Evolutionary conservation across 1,140 invertebrate species (phyloP).

Genomic region (Onthophagus taurus): DNA sequence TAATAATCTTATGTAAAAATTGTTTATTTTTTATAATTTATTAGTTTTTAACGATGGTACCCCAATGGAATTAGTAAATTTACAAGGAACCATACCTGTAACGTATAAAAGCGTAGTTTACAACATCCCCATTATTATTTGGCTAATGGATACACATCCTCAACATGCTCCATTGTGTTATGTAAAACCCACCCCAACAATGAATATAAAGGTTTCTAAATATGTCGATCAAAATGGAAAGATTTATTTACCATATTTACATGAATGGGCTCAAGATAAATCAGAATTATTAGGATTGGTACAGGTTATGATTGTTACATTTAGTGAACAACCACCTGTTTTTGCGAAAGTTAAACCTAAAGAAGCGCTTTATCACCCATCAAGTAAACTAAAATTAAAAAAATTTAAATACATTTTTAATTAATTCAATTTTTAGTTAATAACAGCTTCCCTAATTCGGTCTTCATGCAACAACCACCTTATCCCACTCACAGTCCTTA

Average conservation of each 20-base stretch:
- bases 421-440: too few relatives aligned
- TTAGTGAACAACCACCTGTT: conserved; percentile 92
- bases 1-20: conserved; percentile 31
- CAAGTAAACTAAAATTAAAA: too few relatives aligned
- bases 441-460: too few relatives aligned
- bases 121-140: conserved; percentile 95
- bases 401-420: too few relatives aligned
- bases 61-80: conserved; percentile 68
- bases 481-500: too few relatives aligned
- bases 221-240: conserved; percentile 94
- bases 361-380: conserved; percentile 53
- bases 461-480: too few relatives aligned
- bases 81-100: conserved; percentile 90
- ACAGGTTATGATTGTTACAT: conserved; percentile 85
- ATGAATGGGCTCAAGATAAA: conserved; percentile 81
- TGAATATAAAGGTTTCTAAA: conserved; percentile 90
- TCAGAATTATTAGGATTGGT: conserved; percentile 82
- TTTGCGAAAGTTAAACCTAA: conserved; percentile 61
- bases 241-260: conserved; percentile 93
- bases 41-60: conserved; percentile 87
- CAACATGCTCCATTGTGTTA: conserved; percentile 96
- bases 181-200: conserved; percentile 89
- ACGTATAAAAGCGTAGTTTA: conserved; percentile 82
- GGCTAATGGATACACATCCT: conserved; percentile 95
- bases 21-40: too few relatives aligned